These are phyloP conservation scores for Carlito syrichta DNA, from an alignment of 2,113 vertebrate genomes.

Conservation along the genomic window DNA sequence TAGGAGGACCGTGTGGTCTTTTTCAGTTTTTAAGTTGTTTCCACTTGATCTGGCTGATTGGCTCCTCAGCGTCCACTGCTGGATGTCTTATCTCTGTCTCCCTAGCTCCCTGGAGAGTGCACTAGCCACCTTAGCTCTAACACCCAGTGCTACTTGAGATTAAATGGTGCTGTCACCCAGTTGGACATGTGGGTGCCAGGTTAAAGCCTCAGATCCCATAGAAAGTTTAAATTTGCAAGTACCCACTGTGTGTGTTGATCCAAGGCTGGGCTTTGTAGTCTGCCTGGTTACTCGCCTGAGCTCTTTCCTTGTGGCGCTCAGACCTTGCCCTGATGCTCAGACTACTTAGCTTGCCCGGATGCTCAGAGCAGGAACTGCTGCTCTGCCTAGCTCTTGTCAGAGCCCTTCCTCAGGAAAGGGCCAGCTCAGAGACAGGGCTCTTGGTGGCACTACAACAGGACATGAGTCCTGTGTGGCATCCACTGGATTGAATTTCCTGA, in stretches of 20 bases:
- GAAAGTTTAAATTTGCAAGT: not conserved
- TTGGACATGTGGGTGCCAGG: not conserved
- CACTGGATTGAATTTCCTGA: not conserved
- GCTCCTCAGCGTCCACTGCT: not conserved
- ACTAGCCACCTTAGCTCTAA: not conserved
- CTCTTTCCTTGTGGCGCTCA: not conserved
- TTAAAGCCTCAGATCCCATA: not conserved
- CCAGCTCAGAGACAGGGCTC: not conserved
- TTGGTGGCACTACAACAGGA: not conserved
- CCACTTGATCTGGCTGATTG: not conserved
- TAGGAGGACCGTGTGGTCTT: not conserved
- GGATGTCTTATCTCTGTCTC: not conserved
- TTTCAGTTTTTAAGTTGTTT: not conserved
- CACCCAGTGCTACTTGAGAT: not conserved
- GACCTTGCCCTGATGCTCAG: not conserved
- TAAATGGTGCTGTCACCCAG: not conserved
- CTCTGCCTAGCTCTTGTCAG: not conserved
- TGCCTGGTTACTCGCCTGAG: not conserved
- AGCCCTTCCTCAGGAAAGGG: not conserved
- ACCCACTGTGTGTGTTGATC: not conserved
- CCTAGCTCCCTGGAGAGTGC: not conserved
- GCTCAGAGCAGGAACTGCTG: not conserved
- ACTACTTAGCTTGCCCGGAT: not conserved
- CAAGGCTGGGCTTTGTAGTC: not conserved
- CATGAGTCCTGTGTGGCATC: not conserved